Base-by-base conservation (phyloP, 2,113 vertebrate species). In the Diadophis punctatus region DNA sequence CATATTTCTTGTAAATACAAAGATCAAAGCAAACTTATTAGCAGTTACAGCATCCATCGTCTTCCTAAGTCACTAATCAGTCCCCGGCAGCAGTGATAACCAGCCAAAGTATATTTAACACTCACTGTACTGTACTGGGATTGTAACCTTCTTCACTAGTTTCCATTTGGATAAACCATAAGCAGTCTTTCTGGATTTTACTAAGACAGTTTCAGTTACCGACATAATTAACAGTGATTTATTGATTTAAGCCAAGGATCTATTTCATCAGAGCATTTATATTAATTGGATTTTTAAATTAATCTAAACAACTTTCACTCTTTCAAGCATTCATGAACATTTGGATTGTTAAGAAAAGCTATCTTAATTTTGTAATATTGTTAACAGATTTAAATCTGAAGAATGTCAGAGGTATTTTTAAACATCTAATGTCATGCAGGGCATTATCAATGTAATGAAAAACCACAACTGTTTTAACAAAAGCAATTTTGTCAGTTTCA, bases 1-100 rank as follows among this genome's bases (percentile, higher is more conserved):
- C 92, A 96, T 91, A 96, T 97, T 97, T 97, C 93, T 93, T 95
- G 96, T 95, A 96, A 96, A 96, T 96, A 97, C 93, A 96, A 94
- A 97, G 95, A 97, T 97, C 96, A 96, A 97, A 98, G 96, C 91
- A 95, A 97, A 96, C 91, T 96, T 95, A 95, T 94, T 95, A 96
- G 93, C 87, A 96, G 94, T 95, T 97, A 95, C 93, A 96, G 53
- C 95, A 96, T 96, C 95, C 95, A 96, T 88, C 94, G 95, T 93
- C 92, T 93, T 95, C 90, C 92, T 84, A 96, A 96, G 94, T 94
- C 58, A 95, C 90, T 96, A 95, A 95, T 94, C 95, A 95, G 92
- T 96, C 94, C 87, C 94, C 6, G 87, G 92, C 91, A 95, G 95
- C 90, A 92, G 89, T 90, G 95, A 96, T 94, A 96, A 95, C 95